Evolutionary conservation across 2,113 vertebrate species (phyloP).

Genomic region (Taxidea taxus): DNA sequence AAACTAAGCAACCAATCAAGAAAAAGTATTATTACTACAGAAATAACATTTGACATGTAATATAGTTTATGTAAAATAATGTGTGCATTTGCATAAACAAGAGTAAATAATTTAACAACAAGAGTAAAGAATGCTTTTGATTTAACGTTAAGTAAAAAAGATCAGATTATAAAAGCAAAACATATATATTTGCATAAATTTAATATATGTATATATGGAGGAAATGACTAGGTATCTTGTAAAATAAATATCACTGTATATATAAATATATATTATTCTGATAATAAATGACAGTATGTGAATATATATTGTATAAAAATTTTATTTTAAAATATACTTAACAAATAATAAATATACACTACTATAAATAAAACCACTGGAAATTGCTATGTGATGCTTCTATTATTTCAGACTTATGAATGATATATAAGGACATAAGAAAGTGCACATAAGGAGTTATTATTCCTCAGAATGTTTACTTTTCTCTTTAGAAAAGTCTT

Average conservation of each 20-base stretch:
- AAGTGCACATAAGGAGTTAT: not conserved
- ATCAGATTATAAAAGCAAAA: not conserved
- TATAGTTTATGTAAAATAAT: not conserved
- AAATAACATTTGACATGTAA: not conserved
- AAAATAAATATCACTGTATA: not conserved
- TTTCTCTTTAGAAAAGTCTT: not conserved
- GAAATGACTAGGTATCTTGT: not conserved
- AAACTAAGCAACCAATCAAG: not conserved
- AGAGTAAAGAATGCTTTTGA: not conserved
- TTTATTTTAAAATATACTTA: not conserved
- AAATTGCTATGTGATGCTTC: not conserved
- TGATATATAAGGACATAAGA: not conserved
- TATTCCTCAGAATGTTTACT: not conserved
- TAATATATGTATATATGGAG: not conserved
- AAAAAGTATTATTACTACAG: not conserved
- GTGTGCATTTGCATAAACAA: not conserved
- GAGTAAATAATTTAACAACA: not conserved
- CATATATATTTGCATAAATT: not conserved
- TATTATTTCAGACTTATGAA: not conserved
- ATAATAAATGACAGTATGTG: not conserved
- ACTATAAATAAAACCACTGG: not conserved
- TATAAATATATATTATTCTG: not conserved
- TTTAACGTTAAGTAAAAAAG: not conserved
- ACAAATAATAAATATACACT: not conserved
- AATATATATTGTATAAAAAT: not conserved